Base-by-base conservation (phyloP, 2,113 vertebrate species). In the Pedionomus torquatus region DNA sequence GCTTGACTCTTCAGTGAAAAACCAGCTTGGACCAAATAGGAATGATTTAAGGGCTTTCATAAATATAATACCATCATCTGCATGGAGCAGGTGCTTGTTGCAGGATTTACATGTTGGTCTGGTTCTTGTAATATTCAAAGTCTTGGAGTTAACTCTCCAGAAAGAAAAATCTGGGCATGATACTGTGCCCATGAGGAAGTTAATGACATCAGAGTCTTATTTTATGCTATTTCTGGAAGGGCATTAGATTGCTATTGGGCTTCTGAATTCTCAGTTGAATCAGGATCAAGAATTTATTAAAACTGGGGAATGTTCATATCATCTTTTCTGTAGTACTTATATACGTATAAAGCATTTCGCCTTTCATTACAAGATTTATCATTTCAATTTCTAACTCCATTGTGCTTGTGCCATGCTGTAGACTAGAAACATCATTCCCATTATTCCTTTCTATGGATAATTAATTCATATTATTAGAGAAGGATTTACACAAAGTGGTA, bases 331-430 rank as follows among this genome's bases (percentile, higher is more conserved):
- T 84, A 58, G 55, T 78, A 87, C 64, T 95, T 90, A 83, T 30
- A 89, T 94, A 87, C 20, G 26, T 94, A 93, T 92, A 96, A 96
- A 96, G 43, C 90, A 96, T 96, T 80, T 94, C 96, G 78, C 51
- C 49, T 69, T 92, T 97, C 95, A 87, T 93, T 97, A 81, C 52
- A 97, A 98, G 97, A 98, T 96, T 97, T 96, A 98, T 98, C 70
- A 95, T 96, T 98, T 97, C 95, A 96, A 95, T 98, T 98, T 98
- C 91, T 84, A 83, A 49, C 87, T 80, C 88, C 90, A 83, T 72
- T 95, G 84, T 91, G 87, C 88, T 85, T 96, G 81, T 95, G 96
- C 94, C 92, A 96, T 96, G 65, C 43, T 96, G 97, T 94, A 90
- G 95, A 97, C 96, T 93, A 97, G 91, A 86, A 96, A 58, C 77